Conservation (phyloP, 2,797 vertebrate species). For the Picus viridis region DNA sequence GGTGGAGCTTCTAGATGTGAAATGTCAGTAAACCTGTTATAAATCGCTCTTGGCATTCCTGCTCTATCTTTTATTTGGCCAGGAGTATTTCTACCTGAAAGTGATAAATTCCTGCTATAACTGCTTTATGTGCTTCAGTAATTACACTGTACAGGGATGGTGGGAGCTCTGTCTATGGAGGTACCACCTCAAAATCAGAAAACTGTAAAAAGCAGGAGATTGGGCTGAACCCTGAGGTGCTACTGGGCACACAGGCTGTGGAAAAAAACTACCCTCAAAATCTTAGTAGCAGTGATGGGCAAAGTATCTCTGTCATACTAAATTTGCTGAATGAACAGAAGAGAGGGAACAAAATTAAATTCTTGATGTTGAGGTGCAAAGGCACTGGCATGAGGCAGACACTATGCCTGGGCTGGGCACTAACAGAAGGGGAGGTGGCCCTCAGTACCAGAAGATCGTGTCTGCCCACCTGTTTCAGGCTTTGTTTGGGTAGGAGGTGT, state of each 20-base stretch:
- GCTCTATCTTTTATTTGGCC: constrained; percentile 81
- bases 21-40: constrained; percentile 83
- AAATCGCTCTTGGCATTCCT: constrained; percentile 79
- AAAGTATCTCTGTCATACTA: constrained; percentile 28
- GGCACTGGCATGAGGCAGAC: neutral
- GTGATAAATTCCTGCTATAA: constrained; percentile 83
- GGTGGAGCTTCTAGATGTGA: constrained; percentile 69
- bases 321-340: constrained; percentile 40
- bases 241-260: neutral
- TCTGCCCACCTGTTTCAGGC: fast-evolving
- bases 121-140: constrained; percentile 81
- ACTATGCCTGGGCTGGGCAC: too few relatives aligned
- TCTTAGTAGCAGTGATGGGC: neutral
- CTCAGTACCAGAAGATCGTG: fast-evolving
- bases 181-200: constrained; percentile 58
- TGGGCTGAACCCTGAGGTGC: constrained; percentile 42
- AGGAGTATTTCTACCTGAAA: constrained; percentile 81
- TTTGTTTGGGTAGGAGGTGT: fast-evolving
- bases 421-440: fast-evolving
- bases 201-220: constrained; percentile 39
- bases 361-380: neutral
- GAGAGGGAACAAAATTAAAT: neutral
- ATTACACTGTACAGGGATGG: constrained; percentile 75
- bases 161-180: constrained; percentile 33
- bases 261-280: neutral